Percentiles rank a stretch among this genome's conserved stretches.
These are phyloP conservation scores for Drosophila pseudotalamancana DNA, from an alignment of 2,888 invertebrate genomes.

Conservation along the genomic window DNA sequence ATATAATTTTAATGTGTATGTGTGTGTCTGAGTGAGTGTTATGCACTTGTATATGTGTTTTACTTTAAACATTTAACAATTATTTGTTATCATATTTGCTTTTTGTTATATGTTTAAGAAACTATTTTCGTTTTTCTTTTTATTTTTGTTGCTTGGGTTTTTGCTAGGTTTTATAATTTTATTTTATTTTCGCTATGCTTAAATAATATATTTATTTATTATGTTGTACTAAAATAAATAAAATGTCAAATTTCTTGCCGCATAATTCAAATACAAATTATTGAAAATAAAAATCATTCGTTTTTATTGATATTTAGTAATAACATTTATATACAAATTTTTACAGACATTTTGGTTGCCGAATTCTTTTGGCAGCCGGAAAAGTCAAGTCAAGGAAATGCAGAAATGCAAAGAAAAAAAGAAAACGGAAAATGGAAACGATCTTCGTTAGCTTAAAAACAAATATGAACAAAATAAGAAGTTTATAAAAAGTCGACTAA, in stretches of 20 bases:
- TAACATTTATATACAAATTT: constrained; percentile 69
- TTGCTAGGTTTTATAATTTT: constrained; percentile 36
- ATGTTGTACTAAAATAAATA: constrained; percentile 36
- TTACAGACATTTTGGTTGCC: constrained; percentile 62
- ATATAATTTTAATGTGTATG: constrained; percentile 45
- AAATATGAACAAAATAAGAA: not conserved
- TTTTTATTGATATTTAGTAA: constrained; percentile 34
- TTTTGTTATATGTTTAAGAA: constrained; percentile 32
- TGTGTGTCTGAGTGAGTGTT: constrained; percentile 44
- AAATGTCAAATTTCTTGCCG: constrained; percentile 20
- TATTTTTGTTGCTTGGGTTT: not conserved
- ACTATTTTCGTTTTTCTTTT: constrained; percentile 7
- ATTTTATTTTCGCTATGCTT: constrained; percentile 35
- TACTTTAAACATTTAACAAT: constrained; percentile 69
- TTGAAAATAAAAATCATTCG: constrained; percentile 24
- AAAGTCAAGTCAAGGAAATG: constrained; percentile 28
- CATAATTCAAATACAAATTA: constrained; percentile 23
- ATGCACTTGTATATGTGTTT: constrained; percentile 29
- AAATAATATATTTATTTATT: constrained; percentile 32
- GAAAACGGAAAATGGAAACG: constrained; percentile 37
- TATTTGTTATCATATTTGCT: constrained; percentile 41
- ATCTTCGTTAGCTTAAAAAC: constrained; percentile 35
- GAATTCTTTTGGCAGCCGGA: constrained; percentile 21
- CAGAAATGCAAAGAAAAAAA: no score
- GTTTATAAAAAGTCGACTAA: constrained; percentile 2